Base-by-base conservation (phyloP, 2,797 vertebrate genomes). In the Etheostoma nigrum region DNA sequence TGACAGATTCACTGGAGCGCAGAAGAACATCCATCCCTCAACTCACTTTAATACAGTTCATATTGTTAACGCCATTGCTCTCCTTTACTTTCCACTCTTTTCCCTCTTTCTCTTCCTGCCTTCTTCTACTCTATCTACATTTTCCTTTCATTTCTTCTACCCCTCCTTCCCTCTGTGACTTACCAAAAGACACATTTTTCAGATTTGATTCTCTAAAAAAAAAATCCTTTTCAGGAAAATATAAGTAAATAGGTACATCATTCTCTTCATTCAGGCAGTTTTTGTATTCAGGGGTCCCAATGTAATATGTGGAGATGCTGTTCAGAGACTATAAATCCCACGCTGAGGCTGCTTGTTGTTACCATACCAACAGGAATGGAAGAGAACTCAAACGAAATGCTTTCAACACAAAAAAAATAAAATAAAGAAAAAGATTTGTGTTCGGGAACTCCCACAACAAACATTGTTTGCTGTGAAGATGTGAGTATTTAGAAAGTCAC, bases 1-100 rank as follows among this genome's bases (percentile, higher is more conserved):
- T 78, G 88, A 89, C 85, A 74, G 81, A 83, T 84, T 86, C 83
- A 88, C 13, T 72, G 83, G 67, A 89, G 86, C 70, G 21, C 16
- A 18, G 64, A 62, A 64, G 40, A n/a, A 79, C 86, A 81, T 74
- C 72, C 79, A 61, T 79, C 66, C 74, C 67, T 53, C 72, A 51
- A 12, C 76, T 85, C 19, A 10, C 72, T 82, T 74, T 84, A 54
- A 52, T 61, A 40, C 59, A 45, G 12, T 64, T 69, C 53, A 61
- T 63, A 75, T 74, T 6, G 23, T 83, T 80, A 86, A 68, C 55
- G 54, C 48, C 27, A 72, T 52, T 21, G 36, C 13, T 53, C 57
- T 49, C 6, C 33, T 49, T 49, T n/a, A 6, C 58, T 45, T 9
- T n/a, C 8, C 53, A 15, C 53, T 53, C 45, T 55, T 1, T 7